These are phyloP conservation scores for Macrochelys suwanniensis DNA, from an alignment of 2,797 vertebrate species.

Conservation along the genomic window DNA sequence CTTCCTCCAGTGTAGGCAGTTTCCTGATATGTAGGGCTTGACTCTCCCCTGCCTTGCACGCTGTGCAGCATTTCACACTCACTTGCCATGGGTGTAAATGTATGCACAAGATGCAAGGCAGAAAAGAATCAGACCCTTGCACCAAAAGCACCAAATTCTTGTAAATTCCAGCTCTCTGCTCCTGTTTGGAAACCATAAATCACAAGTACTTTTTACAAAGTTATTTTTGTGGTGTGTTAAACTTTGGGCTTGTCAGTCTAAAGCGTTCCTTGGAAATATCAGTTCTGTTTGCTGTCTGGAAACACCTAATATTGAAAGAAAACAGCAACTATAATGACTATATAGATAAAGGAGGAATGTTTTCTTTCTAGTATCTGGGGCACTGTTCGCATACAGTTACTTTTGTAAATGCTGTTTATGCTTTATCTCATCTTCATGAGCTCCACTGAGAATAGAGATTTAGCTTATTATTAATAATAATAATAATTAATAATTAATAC, in stretches of 20 bases:
- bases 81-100: not conserved
- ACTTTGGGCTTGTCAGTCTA: not conserved
- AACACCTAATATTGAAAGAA: conserved; percentile 62
- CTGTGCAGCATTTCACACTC: not conserved
- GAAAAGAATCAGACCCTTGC: rapidly evolving
- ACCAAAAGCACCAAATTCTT: not conserved
- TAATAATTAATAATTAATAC: conserved; percentile 3
- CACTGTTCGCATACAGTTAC: conserved; percentile 63
- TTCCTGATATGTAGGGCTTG: not conserved
- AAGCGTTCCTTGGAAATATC: conserved; percentile 27
- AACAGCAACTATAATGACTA: conserved; percentile 60
- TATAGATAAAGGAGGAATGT: conserved; percentile 59
- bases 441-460: conserved; percentile 67
- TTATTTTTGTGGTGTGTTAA: not conserved
- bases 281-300: conserved; percentile 52
- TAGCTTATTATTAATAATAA: conserved; percentile 71
- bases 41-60: not conserved
- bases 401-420: conserved; percentile 68
- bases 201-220: not conserved
- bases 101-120: not conserved
- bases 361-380: conserved; percentile 63
- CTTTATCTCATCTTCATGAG: conserved; percentile 57
- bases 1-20: not conserved
- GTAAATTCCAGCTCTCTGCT: not conserved
- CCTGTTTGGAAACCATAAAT: not conserved